Conservation (phyloP, 2,888 invertebrate genomes). For the Melinaea menophilus region DNA sequence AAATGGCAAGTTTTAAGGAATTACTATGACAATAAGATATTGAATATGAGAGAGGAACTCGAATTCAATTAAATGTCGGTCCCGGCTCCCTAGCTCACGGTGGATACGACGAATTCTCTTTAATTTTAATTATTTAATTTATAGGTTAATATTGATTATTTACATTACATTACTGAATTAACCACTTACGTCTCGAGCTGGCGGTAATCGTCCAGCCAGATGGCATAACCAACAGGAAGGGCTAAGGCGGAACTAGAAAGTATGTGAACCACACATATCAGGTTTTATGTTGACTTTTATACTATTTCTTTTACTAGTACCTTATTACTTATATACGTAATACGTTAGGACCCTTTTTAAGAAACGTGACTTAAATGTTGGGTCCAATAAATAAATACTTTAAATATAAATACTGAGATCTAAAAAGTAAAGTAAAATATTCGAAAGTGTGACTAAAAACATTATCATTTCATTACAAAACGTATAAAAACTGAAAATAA, state of each 20-base stretch:
- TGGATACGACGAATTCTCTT: constrained; percentile 11
- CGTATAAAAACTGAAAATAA: too few species aligned
- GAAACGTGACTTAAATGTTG: too few species aligned
- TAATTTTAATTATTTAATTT: neutral
- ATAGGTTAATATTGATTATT: neutral
- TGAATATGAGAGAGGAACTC: constrained; percentile 48
- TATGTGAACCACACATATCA: constrained; percentile 9
- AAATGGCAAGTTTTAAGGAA: constrained; percentile 67
- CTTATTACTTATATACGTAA: neutral
- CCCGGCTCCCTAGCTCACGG: constrained; percentile 5
- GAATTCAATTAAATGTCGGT: constrained; percentile 39
- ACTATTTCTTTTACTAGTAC: neutral
- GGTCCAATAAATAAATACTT: too few species aligned
- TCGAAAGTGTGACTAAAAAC: too few species aligned
- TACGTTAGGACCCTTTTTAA: too few species aligned
- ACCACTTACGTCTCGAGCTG: neutral
- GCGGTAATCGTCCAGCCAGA: neutral
- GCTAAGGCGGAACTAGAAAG: constrained; percentile 20
- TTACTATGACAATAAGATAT: constrained; percentile 63
- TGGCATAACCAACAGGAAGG: constrained; percentile 21
- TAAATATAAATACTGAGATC: too few species aligned
- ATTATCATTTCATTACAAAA: too few species aligned
- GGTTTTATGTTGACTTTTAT: neutral
- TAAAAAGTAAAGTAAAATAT: too few species aligned
- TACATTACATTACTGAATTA: too few species aligned